Evolutionary conservation across 2,888 invertebrate species (phyloP).

Genomic region (Amblyteles armatorius): DNA sequence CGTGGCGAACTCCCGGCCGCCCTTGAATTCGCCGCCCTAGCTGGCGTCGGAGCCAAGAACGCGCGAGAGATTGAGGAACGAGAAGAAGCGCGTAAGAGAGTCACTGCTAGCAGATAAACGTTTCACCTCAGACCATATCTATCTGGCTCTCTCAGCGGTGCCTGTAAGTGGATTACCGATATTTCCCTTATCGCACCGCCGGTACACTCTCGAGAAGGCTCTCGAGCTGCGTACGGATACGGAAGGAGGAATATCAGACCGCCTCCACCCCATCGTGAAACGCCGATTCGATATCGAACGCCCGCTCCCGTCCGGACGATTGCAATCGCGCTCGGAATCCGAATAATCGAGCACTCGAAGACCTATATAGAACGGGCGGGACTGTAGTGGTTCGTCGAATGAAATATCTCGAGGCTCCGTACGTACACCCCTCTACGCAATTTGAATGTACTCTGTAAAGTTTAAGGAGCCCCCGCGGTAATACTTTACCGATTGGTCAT

Average conservation of each 20-base stretch:
- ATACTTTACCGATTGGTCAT: not conserved
- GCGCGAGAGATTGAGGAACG: constrained; percentile 58
- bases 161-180: constrained; percentile 70
- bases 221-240: constrained; percentile 63
- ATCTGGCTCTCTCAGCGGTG: constrained; percentile 47
- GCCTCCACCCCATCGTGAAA: not conserved
- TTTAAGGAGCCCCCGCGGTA: not conserved
- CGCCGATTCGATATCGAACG: constrained; percentile 30
- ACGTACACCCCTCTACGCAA: not conserved
- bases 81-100: constrained; percentile 66
- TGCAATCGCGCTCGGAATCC: constrained; percentile 55
- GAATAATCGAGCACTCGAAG: constrained; percentile 61
- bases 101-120: constrained; percentile 78
- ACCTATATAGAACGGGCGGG: not conserved
- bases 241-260: constrained; percentile 57
- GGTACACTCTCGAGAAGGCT: constrained; percentile 69
- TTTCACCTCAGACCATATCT: constrained; percentile 66
- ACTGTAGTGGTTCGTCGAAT: constrained; percentile 15
- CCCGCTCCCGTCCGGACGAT: constrained; percentile 38
- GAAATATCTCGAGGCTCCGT: constrained; percentile 28
- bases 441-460: constrained; percentile 10
- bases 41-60: constrained; percentile 65
- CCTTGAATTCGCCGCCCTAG: constrained; percentile 65
- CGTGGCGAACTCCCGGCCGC: constrained; percentile 18
- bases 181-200: constrained; percentile 69